A percentile compares a stretch with the other conserved stretches of the same genome.
These are phyloP conservation scores for Rhimphoctona megacephalus DNA, from an alignment of 2,888 invertebrate genomes.

Conservation along the genomic window DNA sequence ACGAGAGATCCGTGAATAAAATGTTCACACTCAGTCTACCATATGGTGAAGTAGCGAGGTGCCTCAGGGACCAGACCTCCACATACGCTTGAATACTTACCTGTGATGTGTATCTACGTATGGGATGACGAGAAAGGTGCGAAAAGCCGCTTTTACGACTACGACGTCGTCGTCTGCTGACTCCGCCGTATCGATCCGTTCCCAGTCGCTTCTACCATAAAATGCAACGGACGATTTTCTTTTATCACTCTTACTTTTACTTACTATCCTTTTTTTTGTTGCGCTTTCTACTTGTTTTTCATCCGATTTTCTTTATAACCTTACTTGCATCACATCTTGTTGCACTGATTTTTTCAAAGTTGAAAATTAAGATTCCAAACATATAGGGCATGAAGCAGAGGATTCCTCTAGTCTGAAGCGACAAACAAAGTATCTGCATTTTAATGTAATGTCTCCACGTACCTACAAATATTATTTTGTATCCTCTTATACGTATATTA, in stretches of 20 bases:
- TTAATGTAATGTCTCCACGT: conserved; percentile 53
- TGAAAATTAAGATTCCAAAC: background rate
- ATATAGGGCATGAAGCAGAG: background rate
- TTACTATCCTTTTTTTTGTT: background rate
- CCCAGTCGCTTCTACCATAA: conserved; percentile 3
- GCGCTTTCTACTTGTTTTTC: conserved; percentile 4
- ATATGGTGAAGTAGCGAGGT: conserved; percentile 30
- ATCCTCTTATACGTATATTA: conserved; percentile 32
- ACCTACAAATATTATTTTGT: conserved; percentile 43
- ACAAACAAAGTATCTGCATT: conserved; percentile 67
- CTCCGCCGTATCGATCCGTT: conserved; percentile 55
- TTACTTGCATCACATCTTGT: background rate
- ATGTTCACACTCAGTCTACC: conserved; percentile 48
- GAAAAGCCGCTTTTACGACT: conserved; percentile 65
- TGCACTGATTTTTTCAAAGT: background rate
- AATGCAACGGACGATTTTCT: conserved; percentile 28
- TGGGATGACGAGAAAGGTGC: conserved; percentile 54
- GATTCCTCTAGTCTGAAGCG: conserved; percentile 54
- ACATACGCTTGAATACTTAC: conserved; percentile 47
- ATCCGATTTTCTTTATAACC: background rate
- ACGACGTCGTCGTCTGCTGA: conserved; percentile 41
- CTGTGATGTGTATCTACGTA: conserved; percentile 35
- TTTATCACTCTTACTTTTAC: conserved; percentile 31
- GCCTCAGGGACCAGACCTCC: conserved; percentile 56
- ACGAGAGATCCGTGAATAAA: conserved; percentile 55